These are phyloP conservation scores for Lycaon pictus DNA, from an alignment of 2,113 vertebrate species.

Conservation along the genomic window DNA sequence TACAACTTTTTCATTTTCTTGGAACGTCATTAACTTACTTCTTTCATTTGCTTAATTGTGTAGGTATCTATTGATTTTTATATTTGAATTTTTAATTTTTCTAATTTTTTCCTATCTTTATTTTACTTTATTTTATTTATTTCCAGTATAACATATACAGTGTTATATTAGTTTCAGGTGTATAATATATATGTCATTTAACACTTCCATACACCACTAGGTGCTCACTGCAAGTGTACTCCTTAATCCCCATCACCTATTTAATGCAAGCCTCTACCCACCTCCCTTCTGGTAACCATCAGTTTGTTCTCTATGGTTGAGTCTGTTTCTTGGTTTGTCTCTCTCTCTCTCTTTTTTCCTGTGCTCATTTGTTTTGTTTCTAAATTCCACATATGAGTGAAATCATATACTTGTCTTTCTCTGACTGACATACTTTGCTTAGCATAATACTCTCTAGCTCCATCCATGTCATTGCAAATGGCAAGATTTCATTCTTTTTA, in stretches of 20 bases:
- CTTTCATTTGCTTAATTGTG: neutral
- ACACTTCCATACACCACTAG: neutral
- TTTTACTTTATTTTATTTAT: neutral
- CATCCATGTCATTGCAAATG: neutral
- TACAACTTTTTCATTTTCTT: neutral
- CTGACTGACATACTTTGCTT: neutral
- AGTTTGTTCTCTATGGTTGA: neutral
- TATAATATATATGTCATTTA: neutral
- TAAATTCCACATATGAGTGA: neutral
- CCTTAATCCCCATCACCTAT: neutral
- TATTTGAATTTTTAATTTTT: neutral
- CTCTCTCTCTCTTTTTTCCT: neutral
- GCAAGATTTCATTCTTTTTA: neutral
- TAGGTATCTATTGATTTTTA: neutral
- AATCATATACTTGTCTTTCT: neutral
- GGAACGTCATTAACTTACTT: neutral
- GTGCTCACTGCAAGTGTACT: neutral
- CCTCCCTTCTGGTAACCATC: neutral
- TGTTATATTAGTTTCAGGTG: neutral
- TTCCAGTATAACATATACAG: neutral
- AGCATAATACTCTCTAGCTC: neutral
- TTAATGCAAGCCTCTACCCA: neutral
- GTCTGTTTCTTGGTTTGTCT: neutral
- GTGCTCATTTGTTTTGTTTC: neutral
- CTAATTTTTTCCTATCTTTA: neutral